Base-by-base conservation (phyloP, 2,888 invertebrate genomes). In the Cremastinae sp. region DNA sequence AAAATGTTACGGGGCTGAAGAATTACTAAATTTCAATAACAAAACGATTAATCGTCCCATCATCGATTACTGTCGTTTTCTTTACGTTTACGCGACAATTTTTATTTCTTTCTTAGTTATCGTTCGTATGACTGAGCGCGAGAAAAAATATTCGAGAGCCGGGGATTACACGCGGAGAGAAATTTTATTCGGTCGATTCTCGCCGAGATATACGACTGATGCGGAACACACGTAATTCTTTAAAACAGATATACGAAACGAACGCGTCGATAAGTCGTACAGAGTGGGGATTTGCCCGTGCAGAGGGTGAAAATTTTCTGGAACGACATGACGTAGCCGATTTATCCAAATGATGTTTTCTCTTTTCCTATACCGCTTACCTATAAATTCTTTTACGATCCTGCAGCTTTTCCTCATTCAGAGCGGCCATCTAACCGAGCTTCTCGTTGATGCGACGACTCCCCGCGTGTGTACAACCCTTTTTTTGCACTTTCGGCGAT, bases 301-400 rank as follows among this genome's bases (percentile, higher is more conserved):
- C 28, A 28, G 28, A 66, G 76, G 73, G 58, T 59, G 74, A 68
- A 75, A 73, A 71, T 78, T 77, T 73, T 71, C 45, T 56, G 49
- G 72, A 74, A 65, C 59, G 68, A 75, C 76, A 64, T 54, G 68
- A 74, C 69, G 38, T 28, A 36, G 51, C 59, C 72, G 72, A 79
- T 78, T 76, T 76, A 62, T 74, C 74, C 76, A 64, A 62, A 49
- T 36, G 64, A 72, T 53, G 58, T 53, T n/a, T 12, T 43, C 14
- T 12, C 43, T 14, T 65, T 58, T 49, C 34, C 34, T 49, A 45
- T 59, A 43, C 43, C 45, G 38, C 69, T 69, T 61, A 54, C 20
- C 78, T 62, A 79, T 78, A 79, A 78, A 78, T 79, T 76, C 71
- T 75, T 79, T 79, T 79, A 78, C 79, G 73, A 79, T 72, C 76